A percentile compares a stretch with the other conserved stretches of the same genome.
Conservation (phyloP, 2,888 invertebrate genomes). For the Scotopteryx bipunctaria region DNA sequence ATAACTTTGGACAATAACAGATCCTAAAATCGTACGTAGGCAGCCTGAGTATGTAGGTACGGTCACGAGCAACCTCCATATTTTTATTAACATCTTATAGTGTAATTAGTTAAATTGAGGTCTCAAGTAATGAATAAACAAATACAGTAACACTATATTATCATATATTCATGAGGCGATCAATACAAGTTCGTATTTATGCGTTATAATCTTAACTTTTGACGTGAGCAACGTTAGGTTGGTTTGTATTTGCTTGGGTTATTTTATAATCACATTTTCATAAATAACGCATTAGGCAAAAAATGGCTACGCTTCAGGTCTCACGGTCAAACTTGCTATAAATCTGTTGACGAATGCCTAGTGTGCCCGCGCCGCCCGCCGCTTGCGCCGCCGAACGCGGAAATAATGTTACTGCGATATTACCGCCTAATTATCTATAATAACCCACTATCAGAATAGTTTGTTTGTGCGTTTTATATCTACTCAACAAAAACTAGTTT, state of each 20-base stretch:
- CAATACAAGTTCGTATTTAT: conserved; percentile 60
- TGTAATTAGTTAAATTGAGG: conserved; percentile 57
- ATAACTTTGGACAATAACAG: conserved; percentile 1
- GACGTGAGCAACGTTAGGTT: conserved; percentile 64
- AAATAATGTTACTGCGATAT: conserved; percentile 49
- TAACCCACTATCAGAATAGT: conserved; percentile 53
- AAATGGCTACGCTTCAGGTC: conserved; percentile 75
- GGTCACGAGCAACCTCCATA: conserved; percentile 42
- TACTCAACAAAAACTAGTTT: background rate
- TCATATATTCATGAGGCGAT: conserved; percentile 64
- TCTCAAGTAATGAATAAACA: conserved; percentile 58
- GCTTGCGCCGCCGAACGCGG: conserved; percentile 51
- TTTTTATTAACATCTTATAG: conserved; percentile 46
- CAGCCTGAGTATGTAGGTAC: conserved; percentile 15
- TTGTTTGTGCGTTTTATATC: conserved; percentile 42
- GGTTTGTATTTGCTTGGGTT: conserved; percentile 63
- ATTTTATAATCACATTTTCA: conserved; percentile 77
- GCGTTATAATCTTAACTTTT: conserved; percentile 57
- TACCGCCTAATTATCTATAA: conserved; percentile 64
- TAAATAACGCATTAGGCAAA: conserved; percentile 80
- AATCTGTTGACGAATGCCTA: conserved; percentile 68
- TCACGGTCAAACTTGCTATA: conserved; percentile 81
- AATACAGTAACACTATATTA: conserved; percentile 48
- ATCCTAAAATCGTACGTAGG: conserved; percentile 2
- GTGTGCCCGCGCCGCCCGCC: conserved; percentile 34